A percentile compares a stretch with the other conserved stretches of the same genome.
These are phyloP conservation scores for Chloropsis hardwickii DNA, from an alignment of 2,113 vertebrate genomes.

Conservation along the genomic window DNA sequence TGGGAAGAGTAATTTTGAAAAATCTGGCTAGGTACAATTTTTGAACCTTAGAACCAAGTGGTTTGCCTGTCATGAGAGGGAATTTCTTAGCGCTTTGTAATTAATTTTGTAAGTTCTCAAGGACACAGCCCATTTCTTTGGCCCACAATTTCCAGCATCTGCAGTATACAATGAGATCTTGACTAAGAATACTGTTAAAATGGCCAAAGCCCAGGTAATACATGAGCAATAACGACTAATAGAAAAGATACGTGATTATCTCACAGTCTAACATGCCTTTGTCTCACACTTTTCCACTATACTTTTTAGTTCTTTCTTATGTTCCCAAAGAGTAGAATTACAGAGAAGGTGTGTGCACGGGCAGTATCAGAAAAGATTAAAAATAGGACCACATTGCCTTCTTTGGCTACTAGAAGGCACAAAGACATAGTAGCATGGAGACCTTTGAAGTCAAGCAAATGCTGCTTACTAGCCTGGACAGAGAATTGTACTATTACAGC, in stretches of 20 bases:
- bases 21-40: not conserved
- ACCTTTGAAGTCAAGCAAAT: not conserved
- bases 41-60: not conserved
- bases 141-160: not conserved
- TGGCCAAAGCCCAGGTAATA: not conserved
- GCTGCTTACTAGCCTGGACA: not conserved
- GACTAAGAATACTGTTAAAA: not conserved
- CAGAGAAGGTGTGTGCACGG: not conserved
- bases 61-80: not conserved
- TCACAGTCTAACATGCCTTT: not conserved
- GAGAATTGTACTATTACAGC: not conserved
- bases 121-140: not conserved
- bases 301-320: not conserved
- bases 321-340: not conserved
- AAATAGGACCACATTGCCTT: not conserved
- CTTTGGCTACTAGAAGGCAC: not conserved
- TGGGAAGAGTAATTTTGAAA: not conserved
- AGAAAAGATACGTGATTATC: not conserved
- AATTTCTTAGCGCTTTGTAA: not conserved
- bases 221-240: not conserved
- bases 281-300: not conserved
- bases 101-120: not conserved
- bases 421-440: not conserved
- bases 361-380: not conserved
- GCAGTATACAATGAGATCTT: not conserved